Conservation (phyloP, 2,797 vertebrate genomes). For the Prunella strophiata region DNA sequence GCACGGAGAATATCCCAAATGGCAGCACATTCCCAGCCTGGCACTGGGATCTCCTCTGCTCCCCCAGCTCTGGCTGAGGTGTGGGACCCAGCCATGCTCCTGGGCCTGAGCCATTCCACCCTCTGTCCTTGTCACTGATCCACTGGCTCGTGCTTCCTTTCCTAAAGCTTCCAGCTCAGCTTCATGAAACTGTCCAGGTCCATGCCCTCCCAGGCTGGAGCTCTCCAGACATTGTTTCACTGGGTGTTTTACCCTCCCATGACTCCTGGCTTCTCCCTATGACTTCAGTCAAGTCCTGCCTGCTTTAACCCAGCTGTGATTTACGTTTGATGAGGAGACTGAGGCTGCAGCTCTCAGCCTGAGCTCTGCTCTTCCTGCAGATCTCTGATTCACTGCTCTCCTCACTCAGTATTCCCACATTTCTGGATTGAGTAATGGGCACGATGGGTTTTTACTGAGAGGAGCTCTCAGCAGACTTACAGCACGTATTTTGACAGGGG, state of each 20-base stretch:
- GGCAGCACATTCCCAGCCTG: no score
- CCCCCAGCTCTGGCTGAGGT: no score
- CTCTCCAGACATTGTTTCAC: constrained; percentile 30
- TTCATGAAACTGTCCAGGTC: background rate
- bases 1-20: no score
- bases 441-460: background rate
- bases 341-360: constrained; percentile 2
- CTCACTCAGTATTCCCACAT: background rate
- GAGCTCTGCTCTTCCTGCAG: background rate
- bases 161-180: background rate
- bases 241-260: background rate
- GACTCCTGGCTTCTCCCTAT: background rate
- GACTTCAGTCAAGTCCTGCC: background rate
- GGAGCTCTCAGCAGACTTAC: background rate
- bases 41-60: no score
- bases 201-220: background rate
- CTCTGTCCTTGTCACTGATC: background rate
- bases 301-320: constrained; percentile 3
- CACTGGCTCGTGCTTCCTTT: background rate
- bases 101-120: background rate
- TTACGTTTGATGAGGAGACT: background rate
- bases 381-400: background rate
- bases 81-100: no score
- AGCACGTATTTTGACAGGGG: background rate
- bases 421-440: background rate